phyloP scores from a whole-genome alignment of 2,797 vertebrate species.

The Muraenolepis orangiensis region DNA sequence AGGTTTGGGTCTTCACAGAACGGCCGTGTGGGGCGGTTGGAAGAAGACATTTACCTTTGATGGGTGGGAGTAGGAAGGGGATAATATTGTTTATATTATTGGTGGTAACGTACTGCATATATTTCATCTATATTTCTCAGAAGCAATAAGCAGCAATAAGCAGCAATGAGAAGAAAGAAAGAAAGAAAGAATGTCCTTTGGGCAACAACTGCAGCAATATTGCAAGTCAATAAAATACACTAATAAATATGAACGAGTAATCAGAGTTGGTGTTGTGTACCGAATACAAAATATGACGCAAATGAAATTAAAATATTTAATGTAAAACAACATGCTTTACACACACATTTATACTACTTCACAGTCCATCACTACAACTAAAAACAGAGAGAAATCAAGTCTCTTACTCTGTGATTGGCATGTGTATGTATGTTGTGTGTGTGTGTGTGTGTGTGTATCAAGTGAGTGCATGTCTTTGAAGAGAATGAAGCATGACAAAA shows the following conservation, averaged over 20 bases:
- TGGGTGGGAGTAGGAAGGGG: not conserved
- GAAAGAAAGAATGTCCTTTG: not conserved
- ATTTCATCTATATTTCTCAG: not conserved
- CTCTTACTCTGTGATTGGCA: not conserved
- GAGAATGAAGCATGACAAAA: slow-evolving; percentile 38
- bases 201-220: not conserved
- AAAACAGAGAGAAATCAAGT: not conserved
- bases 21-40: not conserved
- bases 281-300: not conserved
- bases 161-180: not conserved
- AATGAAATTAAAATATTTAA: not conserved
- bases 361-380: not conserved
- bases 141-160: not conserved
- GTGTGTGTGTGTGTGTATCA: slow-evolving; percentile 4
- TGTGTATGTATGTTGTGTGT: not conserved
- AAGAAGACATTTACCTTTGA: not conserved
- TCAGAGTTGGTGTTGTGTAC: not conserved
- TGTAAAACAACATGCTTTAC: not conserved
- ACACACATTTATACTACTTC: not conserved
- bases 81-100: not conserved
- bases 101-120: not conserved
- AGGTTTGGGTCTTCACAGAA: not conserved
- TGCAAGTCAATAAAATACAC: not conserved
- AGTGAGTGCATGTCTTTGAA: slow-evolving; percentile 16
- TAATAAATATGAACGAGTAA: not conserved